phyloP scores from a whole-genome alignment of 2,888 invertebrate species.

The Andrena marginata region DNA sequence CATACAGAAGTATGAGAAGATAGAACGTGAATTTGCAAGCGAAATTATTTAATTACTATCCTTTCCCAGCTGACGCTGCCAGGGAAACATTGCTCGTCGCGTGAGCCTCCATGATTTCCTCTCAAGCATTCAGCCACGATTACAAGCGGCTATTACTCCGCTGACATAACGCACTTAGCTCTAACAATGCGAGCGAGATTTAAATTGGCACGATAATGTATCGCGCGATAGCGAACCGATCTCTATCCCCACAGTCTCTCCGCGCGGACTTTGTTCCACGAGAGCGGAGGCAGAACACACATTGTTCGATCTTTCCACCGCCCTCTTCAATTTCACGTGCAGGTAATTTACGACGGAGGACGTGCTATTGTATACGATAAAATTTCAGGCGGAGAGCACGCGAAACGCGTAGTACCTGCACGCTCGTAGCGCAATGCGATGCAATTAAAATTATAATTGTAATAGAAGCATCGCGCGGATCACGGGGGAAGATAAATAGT shows the following conservation, averaged over 20 bases:
- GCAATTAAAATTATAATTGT: not conserved
- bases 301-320: not conserved
- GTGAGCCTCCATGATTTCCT: constrained; percentile 1
- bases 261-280: not conserved
- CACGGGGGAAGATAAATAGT: not conserved
- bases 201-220: constrained; percentile 29
- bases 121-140: not conserved
- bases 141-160: constrained; percentile 18
- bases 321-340: not conserved
- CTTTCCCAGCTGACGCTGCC: too few species aligned
- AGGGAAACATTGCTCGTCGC: not conserved
- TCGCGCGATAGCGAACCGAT: constrained; percentile 13
- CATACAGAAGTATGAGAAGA: too few species aligned
- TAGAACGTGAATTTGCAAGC: too few species aligned
- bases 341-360: not conserved
- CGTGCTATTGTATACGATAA: not conserved
- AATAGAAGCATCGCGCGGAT: not conserved
- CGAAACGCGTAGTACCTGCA: too few species aligned
- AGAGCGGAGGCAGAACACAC: not conserved
- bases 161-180: constrained; percentile 23
- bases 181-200: constrained; percentile 16
- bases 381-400: not conserved
- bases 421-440: not conserved
- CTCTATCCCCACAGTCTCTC: not conserved
- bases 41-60: too few species aligned